A percentile compares a stretch with the other conserved stretches of the same genome.
These are phyloP conservation scores for Drosophila paulistorum DNA, from an alignment of 1,140 invertebrate genomes.

Conservation along the genomic window DNA sequence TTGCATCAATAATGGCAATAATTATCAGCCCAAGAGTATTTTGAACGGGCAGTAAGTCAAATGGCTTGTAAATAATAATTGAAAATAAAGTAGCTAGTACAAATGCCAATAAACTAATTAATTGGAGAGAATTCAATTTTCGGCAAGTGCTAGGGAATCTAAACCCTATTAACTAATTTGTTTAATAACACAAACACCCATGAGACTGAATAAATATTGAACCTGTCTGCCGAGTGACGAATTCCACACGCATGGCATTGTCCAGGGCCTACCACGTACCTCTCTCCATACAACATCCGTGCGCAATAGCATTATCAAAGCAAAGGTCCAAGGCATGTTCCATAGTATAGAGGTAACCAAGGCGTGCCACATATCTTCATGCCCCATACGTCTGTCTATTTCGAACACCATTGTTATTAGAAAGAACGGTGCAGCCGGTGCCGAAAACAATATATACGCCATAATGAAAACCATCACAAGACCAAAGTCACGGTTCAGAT, in stretches of 20 bases:
- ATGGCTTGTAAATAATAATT: no score
- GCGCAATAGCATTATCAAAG: constrained; percentile 35
- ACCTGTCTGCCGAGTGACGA: background rate
- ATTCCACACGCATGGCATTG: no score
- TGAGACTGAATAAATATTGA: constrained; percentile 9
- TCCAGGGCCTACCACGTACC: constrained; percentile 32
- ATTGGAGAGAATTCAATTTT: background rate
- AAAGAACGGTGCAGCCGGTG: constrained; percentile 53
- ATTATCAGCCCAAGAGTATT: no score
- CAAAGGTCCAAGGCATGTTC: constrained; percentile 44
- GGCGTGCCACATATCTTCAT: background rate
- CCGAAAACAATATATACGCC: constrained; percentile 39
- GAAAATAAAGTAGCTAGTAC: no score
- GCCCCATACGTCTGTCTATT: constrained; percentile 15
- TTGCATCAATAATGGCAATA: constrained; percentile 12
- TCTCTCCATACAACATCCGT: constrained; percentile 47
- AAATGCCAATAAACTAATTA: constrained; percentile 24
- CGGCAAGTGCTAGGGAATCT: background rate
- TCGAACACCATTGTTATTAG: constrained; percentile 51
- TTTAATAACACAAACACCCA: constrained; percentile 3
- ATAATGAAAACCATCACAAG: constrained; percentile 43
- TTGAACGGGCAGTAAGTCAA: no score
- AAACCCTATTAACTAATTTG: background rate
- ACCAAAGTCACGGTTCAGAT: constrained; percentile 58
- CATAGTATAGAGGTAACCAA: constrained; percentile 32